Conservation (phyloP, 1,140 invertebrate genomes). For the Zophobas atratus region DNA sequence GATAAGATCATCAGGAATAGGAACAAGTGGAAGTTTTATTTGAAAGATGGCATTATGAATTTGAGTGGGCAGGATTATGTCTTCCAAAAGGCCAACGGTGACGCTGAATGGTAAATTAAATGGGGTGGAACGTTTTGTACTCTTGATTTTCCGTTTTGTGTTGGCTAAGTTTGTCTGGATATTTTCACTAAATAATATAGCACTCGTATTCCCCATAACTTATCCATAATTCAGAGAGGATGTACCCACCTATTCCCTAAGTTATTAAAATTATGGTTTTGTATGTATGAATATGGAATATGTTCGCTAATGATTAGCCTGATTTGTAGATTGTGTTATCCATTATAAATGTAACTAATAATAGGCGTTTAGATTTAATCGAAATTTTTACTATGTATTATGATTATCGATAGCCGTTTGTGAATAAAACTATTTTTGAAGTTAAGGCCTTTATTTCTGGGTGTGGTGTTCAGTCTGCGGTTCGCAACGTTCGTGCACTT, state of each 20-base stretch:
- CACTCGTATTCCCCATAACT: conserved; percentile 11
- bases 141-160: not conserved
- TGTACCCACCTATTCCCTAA: not conserved
- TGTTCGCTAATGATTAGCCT: conserved; percentile 24
- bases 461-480: not conserved
- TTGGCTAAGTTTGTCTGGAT: not conserved
- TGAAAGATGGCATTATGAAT: conserved; percentile 99
- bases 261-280: conserved; percentile 32
- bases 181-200: conserved; percentile 7
- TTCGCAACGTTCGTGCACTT: too few relatives aligned
- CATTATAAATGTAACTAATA: conserved; percentile 40
- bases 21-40: conserved; percentile 99
- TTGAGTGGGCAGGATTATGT: conserved; percentile 98
- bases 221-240: conserved; percentile 12
- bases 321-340: conserved; percentile 36
- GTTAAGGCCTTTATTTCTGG: not conserved
- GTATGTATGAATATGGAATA: conserved; percentile 23
- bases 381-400: conserved; percentile 46
- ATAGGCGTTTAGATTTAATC: conserved; percentile 42
- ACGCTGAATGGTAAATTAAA: conserved; percentile 97
- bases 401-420: conserved; percentile 45
- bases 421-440: conserved; percentile 51
- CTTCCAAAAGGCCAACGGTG: conserved; percentile 98
- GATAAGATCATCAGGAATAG: conserved; percentile 98
- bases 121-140: not conserved